Evolutionary conservation across 1,140 invertebrate species (phyloP), one percentile per base, ranked within the genome.

Genomic region (Lordiphosa clarofinis): DNA sequence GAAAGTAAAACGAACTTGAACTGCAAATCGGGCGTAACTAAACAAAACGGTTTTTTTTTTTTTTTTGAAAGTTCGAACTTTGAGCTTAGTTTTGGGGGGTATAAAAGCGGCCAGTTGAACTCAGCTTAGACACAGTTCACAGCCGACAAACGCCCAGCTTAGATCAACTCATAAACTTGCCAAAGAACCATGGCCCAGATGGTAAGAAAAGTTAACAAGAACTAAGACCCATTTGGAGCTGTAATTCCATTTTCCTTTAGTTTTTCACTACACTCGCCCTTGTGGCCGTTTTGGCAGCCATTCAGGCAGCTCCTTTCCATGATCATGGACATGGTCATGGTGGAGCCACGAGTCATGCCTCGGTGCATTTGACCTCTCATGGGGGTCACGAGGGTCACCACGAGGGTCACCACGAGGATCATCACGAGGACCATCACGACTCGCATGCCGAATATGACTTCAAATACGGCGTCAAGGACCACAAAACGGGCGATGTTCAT

Each of bases 401-500:
- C 6, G 65, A 33, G 9, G 53, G 65, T 4, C 60, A 46, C 5
- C 21, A 24, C 21, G 21, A 24, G 21, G 4, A 24, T 6, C 58
- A 67, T 6, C 81, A 86, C 15, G 73, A 65, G 0, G 82, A 78
- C 4, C 69, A 70, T 4, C 73, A 86, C 4, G 76, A 87, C 31
- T 76, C 73, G 10, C 79, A 76, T 66, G 73, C 76, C 42, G 81
- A 88, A 33, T 87, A 87, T 35, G 60, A 86, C 11, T 87, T 87
- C 61, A 54, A 54, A 4, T 87, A 87, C 24, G 86, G 81, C 13
- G 86, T 87, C 36, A 74, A 86, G 64, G 86, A 87, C 40, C 59
- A 70, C 52, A 88, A 87, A 44, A 87, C 86, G 1, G 86, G 86
- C 42, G 86, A 87, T 60, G 62, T 82, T 4, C 76, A 87, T 58